Evolutionary conservation across 1,140 invertebrate species (phyloP).

Genomic region (Proales similis): DNA sequence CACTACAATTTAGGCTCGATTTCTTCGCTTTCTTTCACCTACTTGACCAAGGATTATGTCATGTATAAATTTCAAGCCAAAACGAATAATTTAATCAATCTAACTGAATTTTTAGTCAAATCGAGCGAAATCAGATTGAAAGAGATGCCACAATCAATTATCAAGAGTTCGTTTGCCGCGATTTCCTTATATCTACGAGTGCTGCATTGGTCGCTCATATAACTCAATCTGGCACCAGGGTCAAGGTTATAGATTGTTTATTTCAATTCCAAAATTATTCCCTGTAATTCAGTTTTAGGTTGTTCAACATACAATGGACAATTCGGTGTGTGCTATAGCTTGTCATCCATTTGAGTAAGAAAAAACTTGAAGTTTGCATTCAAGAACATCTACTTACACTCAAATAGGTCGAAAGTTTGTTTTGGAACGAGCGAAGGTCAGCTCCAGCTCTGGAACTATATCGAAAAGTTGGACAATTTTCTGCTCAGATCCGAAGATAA

Average conservation of each 20-base stretch:
- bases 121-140: constrained; percentile 38
- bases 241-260: constrained; percentile 42
- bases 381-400: not conserved
- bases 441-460: constrained; percentile 51
- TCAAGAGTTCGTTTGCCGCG: constrained; percentile 46
- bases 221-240: constrained; percentile 47
- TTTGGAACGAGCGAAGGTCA: constrained; percentile 50
- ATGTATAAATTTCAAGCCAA: not conserved
- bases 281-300: constrained; percentile 42
- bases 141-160: constrained; percentile 49
- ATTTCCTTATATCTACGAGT: constrained; percentile 50
- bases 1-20: constrained; percentile 38
- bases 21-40: constrained; percentile 33
- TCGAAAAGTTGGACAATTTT: constrained; percentile 45
- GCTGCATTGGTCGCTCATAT: constrained; percentile 48
- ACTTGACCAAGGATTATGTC: constrained; percentile 32
- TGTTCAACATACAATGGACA: constrained; percentile 49
- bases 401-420: constrained; percentile 45
- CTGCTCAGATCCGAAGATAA: not conserved
- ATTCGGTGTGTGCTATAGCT: constrained; percentile 47
- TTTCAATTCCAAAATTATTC: not conserved
- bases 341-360: constrained; percentile 50
- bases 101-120: not conserved
- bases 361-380: not conserved
- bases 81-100: not conserved